A percentile compares a stretch with the other conserved stretches of the same genome.
These are phyloP conservation scores for Oxyruncus cristatus DNA, from an alignment of 2,113 vertebrate genomes.

Conservation along the genomic window DNA sequence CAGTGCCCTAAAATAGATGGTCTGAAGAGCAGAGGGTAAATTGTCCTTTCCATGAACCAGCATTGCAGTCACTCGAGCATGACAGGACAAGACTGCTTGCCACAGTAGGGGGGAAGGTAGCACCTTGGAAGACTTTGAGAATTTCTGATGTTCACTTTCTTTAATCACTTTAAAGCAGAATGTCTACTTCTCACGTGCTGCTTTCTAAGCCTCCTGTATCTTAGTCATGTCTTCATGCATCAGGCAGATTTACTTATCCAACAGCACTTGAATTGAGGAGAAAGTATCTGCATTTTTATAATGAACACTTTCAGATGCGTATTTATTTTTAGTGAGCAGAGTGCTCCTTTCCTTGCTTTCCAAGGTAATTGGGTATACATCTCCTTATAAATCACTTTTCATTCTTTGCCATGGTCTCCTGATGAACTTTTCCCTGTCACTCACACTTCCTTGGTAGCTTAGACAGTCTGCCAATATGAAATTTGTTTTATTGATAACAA, in stretches of 20 bases:
- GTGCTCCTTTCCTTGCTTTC: not conserved
- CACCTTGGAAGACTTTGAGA: not conserved
- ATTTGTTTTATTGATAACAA: not conserved
- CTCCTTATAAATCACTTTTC: not conserved
- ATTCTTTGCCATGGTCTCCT: not conserved
- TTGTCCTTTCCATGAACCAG: not conserved
- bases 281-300: not conserved
- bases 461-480: not conserved
- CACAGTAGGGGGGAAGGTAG: rapidly evolving
- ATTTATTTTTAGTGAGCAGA: not conserved
- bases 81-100: not conserved
- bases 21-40: not conserved
- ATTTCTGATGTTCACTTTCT: not conserved
- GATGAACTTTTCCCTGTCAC: not conserved
- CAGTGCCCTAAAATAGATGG: no score
- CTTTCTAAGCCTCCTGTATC: not conserved
- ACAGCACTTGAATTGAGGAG: not conserved
- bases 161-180: not conserved
- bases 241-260: not conserved
- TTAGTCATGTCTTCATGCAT: not conserved
- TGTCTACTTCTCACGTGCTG: not conserved
- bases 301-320: not conserved
- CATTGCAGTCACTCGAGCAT: rapidly evolving
- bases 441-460: not conserved
- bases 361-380: not conserved